phyloP scores from a whole-genome alignment of 2,888 invertebrate genomes.

The Odontomyia ornata region DNA sequence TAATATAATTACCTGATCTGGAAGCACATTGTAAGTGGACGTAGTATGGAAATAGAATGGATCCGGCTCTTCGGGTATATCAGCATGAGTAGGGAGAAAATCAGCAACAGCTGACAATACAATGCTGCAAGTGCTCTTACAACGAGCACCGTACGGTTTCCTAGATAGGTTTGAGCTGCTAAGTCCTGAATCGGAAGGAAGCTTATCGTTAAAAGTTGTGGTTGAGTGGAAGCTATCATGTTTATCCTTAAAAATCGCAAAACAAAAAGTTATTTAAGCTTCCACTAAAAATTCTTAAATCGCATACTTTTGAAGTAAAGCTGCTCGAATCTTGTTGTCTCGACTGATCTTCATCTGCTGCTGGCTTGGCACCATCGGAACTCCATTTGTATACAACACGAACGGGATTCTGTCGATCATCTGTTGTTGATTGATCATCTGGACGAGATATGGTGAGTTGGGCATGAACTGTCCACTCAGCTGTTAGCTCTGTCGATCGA shows the following conservation, averaged over 20 bases:
- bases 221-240: slow-evolving; percentile 60
- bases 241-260: slow-evolving; percentile 17
- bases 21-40: slow-evolving; percentile 56
- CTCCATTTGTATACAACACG: slow-evolving; percentile 65
- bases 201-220: slow-evolving; percentile 51
- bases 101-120: slow-evolving; percentile 68
- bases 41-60: slow-evolving; percentile 61
- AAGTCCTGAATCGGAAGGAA: slow-evolving; percentile 66
- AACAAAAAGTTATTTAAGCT: background rate
- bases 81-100: slow-evolving; percentile 56
- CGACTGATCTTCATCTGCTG: slow-evolving; percentile 54
- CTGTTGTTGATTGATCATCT: slow-evolving; percentile 55
- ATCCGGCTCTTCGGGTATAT: slow-evolving; percentile 54
- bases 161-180: slow-evolving; percentile 64
- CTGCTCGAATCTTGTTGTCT: slow-evolving; percentile 50
- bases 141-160: slow-evolving; percentile 61
- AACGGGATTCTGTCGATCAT: slow-evolving; percentile 58
- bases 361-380: slow-evolving; percentile 64
- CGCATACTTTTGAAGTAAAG: slow-evolving; percentile 52
- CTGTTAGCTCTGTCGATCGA: slow-evolving; percentile 61
- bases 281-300: slow-evolving; percentile 49
- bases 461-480: slow-evolving; percentile 76
- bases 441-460: slow-evolving; percentile 72
- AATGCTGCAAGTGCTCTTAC: slow-evolving; percentile 76
- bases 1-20: slow-evolving; percentile 56